These are phyloP conservation scores for Monochamus alternatus DNA, from an alignment of 2,888 invertebrate species.

Conservation along the genomic window DNA sequence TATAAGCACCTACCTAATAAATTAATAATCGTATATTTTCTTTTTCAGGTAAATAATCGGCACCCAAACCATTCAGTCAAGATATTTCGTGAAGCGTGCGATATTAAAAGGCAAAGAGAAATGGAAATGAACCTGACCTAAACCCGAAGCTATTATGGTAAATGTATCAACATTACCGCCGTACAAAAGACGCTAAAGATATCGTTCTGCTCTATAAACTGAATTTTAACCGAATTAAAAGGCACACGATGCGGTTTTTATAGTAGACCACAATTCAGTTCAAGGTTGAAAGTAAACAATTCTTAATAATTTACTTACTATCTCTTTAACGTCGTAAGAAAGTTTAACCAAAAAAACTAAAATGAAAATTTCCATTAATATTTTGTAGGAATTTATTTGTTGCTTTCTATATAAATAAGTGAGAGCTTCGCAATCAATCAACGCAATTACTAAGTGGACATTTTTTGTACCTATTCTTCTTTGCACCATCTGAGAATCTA, in stretches of 20 bases:
- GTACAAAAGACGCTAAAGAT: conserved; percentile 1
- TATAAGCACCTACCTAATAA: too few relatives aligned
- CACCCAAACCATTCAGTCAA: background rate
- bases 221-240: conserved; percentile 21
- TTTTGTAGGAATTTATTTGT: too few relatives aligned
- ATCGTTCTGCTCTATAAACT: conserved; percentile 26
- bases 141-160: background rate
- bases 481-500: too few relatives aligned
- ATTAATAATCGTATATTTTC: background rate
- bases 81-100: background rate
- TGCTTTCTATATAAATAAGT: too few relatives aligned
- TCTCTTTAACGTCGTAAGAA: too few relatives aligned
- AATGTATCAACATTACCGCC: conserved; percentile 11
- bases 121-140: conserved; percentile 14
- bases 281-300: conserved; percentile 7
- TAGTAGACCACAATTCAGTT: conserved; percentile 11
- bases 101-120: background rate
- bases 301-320: too few relatives aligned
- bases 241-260: conserved; percentile 16
- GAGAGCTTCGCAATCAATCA: too few relatives aligned
- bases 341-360: too few relatives aligned
- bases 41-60: conserved; percentile 1
- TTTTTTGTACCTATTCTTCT: too few relatives aligned
- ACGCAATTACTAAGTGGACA: too few relatives aligned
- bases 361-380: too few relatives aligned